Evolutionary conservation across 2,888 invertebrate genomes (phyloP), one percentile per base, ranked within the genome.

Genomic region (Bellardia pandia): DNA sequence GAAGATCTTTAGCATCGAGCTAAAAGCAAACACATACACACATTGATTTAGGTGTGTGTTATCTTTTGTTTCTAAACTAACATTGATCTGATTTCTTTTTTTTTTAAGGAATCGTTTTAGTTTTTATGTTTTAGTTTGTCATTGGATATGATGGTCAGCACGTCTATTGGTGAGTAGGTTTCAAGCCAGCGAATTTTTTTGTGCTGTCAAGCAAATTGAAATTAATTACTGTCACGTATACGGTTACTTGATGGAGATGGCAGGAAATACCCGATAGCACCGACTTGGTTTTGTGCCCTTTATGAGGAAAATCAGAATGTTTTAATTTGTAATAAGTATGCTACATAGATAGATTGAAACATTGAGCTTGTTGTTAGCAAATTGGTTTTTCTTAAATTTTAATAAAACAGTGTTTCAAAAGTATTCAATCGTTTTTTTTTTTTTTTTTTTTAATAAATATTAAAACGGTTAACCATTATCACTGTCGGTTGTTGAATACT

Each of bases 151-250:
- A 75, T 82, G 66, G 30, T 16, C 48, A 48, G 14, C 16, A 40
- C 40, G 37, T 7, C 30, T 68, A 33, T 66, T 66, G 37, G 14
- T 9, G 5, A 48, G 45, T n/a, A 23, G 51, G 60, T 13, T 71
- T 86, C 76, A 64, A 71, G 30, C 48, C 71, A 69, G 13, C 53
- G n/a, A 7, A 30, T 5, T 78, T 13, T 42, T 72, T 72, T 33
- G 23, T 23, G 53, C 37, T 81, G 82, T 85, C 78, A 79, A 79
- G 85, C 88, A 82, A 79, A 79, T 75, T 71, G 71, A 88, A 88
- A 82, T 82, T 82, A 88, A 88, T 85, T 71, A 85, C 71, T 75
- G 69, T 78, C 71, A 68, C 74, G 84, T 48, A 83, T 45, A 33
- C 66, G 14, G 56, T 33, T 72, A 48, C 13, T 23, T 58, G 48